Evolutionary conservation across 2,888 invertebrate species (phyloP).

Genomic region (Camptogramma bilineatum): DNA sequence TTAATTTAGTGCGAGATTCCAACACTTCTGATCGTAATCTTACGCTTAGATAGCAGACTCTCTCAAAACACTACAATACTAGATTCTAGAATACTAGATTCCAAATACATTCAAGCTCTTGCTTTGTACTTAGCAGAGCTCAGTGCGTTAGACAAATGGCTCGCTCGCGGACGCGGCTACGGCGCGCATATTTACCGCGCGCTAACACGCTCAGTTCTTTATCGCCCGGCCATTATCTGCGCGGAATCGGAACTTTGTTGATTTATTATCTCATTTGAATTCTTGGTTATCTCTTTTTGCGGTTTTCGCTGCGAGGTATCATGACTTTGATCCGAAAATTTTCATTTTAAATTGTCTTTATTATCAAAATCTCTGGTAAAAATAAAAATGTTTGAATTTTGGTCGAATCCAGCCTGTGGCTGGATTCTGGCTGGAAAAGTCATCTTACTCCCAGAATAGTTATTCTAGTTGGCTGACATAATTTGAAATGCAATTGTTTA

Average conservation of each 20-base stretch:
- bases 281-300: constrained; percentile 3
- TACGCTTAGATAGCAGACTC: too few species aligned
- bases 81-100: background rate
- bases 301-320: background rate
- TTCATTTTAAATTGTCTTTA: background rate
- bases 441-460: too few species aligned
- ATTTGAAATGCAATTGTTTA: too few species aligned
- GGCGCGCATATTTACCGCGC: constrained; percentile 65
- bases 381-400: too few species aligned
- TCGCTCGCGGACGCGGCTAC: constrained; percentile 53
- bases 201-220: constrained; percentile 53
- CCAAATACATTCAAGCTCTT: background rate
- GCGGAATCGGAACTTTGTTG: constrained; percentile 25
- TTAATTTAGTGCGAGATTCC: too few species aligned
- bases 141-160: constrained; percentile 63
- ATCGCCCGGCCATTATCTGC: constrained; percentile 49
- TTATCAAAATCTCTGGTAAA: too few species aligned
- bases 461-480: too few species aligned
- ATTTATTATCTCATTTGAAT: constrained; percentile 31
- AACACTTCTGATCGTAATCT: too few species aligned
- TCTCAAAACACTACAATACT: too few species aligned
- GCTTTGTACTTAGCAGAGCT: constrained; percentile 10
- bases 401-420: too few species aligned
- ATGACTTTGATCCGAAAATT: background rate
- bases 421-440: too few species aligned